Conservation (phyloP, 53 echinoderm and acorn worm species). For the Echinometra lucunter region DNA sequence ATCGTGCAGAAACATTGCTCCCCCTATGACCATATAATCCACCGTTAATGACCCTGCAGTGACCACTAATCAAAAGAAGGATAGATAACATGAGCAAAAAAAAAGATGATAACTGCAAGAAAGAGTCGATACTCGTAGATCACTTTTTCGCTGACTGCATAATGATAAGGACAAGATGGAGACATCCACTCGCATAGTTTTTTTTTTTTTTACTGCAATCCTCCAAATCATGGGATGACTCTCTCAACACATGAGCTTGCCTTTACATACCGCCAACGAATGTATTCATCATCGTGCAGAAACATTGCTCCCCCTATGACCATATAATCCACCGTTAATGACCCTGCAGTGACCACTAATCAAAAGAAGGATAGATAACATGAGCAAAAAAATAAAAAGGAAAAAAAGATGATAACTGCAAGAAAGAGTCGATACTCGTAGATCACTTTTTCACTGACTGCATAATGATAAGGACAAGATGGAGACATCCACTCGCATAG, state of each 20-base stretch:
- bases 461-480: background rate
- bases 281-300: slow-evolving; percentile 28
- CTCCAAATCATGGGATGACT: background rate
- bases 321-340: background rate
- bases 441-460: background rate
- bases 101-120: background rate
- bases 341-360: background rate
- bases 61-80: background rate
- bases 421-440: background rate
- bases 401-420: background rate
- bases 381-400: too few relatives aligned
- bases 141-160: background rate
- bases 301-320: background rate
- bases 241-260: background rate
- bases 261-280: background rate
- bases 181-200: background rate
- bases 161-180: background rate
- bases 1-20: background rate
- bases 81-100: background rate
- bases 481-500: background rate
- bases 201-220: background rate
- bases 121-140: background rate
- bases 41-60: background rate
- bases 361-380: too few relatives aligned
- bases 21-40: background rate